A percentile compares a stretch with the other conserved stretches of the same genome.
phyloP scores from a whole-genome alignment of 2,888 invertebrate genomes.

The Macroteleia sp. region DNA sequence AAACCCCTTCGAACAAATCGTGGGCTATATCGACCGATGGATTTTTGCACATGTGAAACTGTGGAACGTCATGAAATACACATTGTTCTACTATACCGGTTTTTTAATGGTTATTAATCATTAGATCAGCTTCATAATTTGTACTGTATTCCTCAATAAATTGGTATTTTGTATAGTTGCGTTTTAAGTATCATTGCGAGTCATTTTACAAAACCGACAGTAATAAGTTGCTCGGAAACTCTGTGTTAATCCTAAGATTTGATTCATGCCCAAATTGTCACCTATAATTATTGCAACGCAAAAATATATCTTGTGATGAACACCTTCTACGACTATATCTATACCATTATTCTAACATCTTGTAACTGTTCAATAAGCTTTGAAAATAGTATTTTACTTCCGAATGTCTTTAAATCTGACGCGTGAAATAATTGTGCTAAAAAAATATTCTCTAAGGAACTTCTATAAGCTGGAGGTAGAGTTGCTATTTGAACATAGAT shows the following conservation, averaged over 20 bases:
- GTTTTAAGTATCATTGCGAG: slow-evolving; percentile 19
- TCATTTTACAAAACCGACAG: slow-evolving; percentile 28
- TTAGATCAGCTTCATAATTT: background rate
- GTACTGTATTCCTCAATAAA: background rate
- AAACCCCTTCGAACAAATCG: slow-evolving; percentile 59
- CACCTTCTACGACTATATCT: no score
- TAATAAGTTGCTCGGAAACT: slow-evolving; percentile 8
- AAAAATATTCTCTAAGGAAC: slow-evolving; percentile 43
- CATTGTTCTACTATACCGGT: background rate
- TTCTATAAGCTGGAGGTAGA: slow-evolving; percentile 33
- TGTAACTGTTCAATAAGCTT: no score
- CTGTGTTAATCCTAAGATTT: no score
- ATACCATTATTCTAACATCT: no score
- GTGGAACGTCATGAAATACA: slow-evolving; percentile 42
- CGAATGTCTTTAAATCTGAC: slow-evolving; percentile 20
- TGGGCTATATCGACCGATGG: slow-evolving; percentile 60
- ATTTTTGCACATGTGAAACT: slow-evolving; percentile 51
- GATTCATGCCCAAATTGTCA: slow-evolving; percentile 16
- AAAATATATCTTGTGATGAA: no score
- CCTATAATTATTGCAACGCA: no score
- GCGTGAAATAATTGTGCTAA: slow-evolving; percentile 33
- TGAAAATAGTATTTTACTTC: slow-evolving; percentile 11
- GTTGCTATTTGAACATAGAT: slow-evolving; percentile 39
- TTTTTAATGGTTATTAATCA: background rate
- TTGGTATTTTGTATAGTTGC: slow-evolving; percentile 1